phyloP scores from a whole-genome alignment of 2,888 invertebrate genomes.

The Lasioglossum calceatum region DNA sequence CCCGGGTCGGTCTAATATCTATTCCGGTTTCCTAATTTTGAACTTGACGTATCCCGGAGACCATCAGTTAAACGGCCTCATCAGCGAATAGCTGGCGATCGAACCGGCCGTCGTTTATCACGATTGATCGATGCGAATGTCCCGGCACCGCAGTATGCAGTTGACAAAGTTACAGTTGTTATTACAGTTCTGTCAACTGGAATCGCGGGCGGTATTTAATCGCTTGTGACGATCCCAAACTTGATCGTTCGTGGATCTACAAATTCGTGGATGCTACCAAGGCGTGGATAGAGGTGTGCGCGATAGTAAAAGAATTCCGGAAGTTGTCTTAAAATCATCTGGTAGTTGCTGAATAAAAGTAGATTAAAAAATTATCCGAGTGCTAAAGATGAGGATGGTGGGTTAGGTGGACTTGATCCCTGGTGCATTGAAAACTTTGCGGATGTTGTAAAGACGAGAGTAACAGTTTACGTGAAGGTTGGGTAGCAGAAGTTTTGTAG shows the following conservation, averaged over 20 bases:
- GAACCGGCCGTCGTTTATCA: not conserved
- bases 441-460: no score
- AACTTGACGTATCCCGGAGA: not conserved
- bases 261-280: not conserved
- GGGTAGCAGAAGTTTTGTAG: no score
- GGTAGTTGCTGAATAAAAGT: not conserved
- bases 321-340: no score
- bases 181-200: not conserved
- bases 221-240: not conserved
- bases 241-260: not conserved
- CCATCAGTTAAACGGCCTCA: not conserved
- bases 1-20: not conserved
- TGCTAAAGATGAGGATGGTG: not conserved
- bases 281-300: no score
- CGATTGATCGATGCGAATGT: not conserved
- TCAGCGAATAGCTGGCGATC: not conserved
- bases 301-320: no score
- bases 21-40: not conserved
- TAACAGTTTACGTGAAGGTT: no score
- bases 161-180: slow-evolving; percentile 1
- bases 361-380: not conserved
- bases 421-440: no score
- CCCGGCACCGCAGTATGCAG: not conserved
- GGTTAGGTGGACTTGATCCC: no score
- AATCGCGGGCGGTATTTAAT: not conserved